Evolutionary conservation across 2,113 vertebrate species (phyloP), one percentile per base, ranked within the genome.

Genomic region (Saccopteryx bilineata): DNA sequence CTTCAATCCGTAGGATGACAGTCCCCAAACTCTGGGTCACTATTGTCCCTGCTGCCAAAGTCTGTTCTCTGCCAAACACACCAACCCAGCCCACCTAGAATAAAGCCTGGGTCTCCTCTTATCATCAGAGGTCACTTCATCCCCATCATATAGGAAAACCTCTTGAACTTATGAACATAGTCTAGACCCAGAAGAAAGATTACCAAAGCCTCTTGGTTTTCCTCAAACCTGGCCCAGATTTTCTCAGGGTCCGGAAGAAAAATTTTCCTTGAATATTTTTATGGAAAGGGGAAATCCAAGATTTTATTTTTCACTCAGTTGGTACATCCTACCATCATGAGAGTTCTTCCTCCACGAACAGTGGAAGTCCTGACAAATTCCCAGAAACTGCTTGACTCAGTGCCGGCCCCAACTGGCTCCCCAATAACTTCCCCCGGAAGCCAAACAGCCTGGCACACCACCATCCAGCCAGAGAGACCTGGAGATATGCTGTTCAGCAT

Each of bases 261-360:
- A 33, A 72, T 93, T 96, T 91, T 92, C 87, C 66, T 48, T 86
- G 63, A 85, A 58, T 96, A 87, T 92, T 95, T 97, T 96, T 92
- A 65, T 83, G 75, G 9, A 74, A 18, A 31, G 19, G n/a, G 95
- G 31, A 96, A 96, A 74, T 95, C 69, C 60, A 61, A 58, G 46
- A 26, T 89, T 69, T 86, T 92, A 26, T 96, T 93, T 92, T 83
- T n/a, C 52, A 65, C 60, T 68, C 61, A 65, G 1, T 92, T 0
- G 0, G 96, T 96, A 50, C 52, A 56, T 66, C 56, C 96, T 58
- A 39, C 13, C 58, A 82, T 90, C 39, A 26, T 8, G 46, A 46
- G 13, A 33, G 58, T 50, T n/a, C 91, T 87, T 90, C 93, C 71
- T 84, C 86, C 65, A 17, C 5, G 24, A 74, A 31, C 61, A 52